Conservation (phyloP, 2,888 invertebrate genomes). For the Tetheella fluctuosa region DNA sequence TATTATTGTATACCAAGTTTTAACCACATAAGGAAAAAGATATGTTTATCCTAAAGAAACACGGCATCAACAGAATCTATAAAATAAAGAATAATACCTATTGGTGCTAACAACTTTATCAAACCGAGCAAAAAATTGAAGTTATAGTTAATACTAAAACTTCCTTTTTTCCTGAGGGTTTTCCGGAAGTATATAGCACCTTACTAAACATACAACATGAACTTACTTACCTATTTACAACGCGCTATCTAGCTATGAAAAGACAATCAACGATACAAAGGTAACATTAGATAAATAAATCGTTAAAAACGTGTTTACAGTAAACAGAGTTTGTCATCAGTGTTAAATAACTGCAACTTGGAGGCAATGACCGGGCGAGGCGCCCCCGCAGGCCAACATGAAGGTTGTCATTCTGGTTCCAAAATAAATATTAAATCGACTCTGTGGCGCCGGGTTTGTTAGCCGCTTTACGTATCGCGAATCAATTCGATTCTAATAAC, state of each 20-base stretch:
- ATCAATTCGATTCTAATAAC: constrained; percentile 20
- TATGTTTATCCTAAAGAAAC: too few species aligned
- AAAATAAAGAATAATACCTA: constrained; percentile 15
- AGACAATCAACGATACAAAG: constrained; percentile 16
- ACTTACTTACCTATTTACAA: not conserved
- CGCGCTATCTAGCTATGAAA: constrained; percentile 12
- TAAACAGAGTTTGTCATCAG: constrained; percentile 67
- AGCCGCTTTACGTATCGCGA: constrained; percentile 33
- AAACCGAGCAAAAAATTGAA: constrained; percentile 8
- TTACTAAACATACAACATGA: not conserved
- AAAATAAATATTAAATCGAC: constrained; percentile 55
- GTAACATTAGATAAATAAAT: constrained; percentile 51
- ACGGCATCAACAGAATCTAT: too few species aligned
- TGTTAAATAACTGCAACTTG: constrained; percentile 79
- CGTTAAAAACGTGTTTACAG: constrained; percentile 68
- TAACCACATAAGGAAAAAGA: too few species aligned
- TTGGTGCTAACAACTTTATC: constrained; percentile 9
- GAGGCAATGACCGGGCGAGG: constrained; percentile 76
- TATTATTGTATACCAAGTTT: too few species aligned
- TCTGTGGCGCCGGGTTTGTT: constrained; percentile 27
- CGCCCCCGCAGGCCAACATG: constrained; percentile 47
- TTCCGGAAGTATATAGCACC: too few species aligned
- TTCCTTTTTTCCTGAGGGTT: too few species aligned
- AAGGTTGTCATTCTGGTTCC: constrained; percentile 75
- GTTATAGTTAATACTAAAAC: too few species aligned